Conservation (phyloP, 1,140 invertebrate species). For the Sminthurides bifidus region DNA sequence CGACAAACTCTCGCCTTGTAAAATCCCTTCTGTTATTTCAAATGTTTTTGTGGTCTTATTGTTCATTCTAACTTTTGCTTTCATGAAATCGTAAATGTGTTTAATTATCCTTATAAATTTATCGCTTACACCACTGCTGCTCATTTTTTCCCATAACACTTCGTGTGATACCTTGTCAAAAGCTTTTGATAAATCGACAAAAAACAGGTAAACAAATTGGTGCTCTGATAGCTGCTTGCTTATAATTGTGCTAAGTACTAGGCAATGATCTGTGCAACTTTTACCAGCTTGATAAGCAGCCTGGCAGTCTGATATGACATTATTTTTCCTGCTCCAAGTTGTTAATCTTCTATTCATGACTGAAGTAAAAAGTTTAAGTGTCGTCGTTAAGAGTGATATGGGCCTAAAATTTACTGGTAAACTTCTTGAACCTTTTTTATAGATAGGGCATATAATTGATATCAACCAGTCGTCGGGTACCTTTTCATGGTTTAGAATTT, state of each 20-base stretch:
- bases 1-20: conserved; percentile 31
- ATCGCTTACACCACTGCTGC: conserved; percentile 22
- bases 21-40: conserved; percentile 17
- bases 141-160: conserved; percentile 27
- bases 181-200: conserved; percentile 31
- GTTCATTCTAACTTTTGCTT: conserved; percentile 8
- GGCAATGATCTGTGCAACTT: conserved; percentile 22
- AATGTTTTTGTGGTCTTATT: background rate
- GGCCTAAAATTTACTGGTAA: conserved; percentile 3
- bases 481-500: background rate
- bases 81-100: conserved; percentile 25
- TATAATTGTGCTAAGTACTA: conserved; percentile 17
- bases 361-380: conserved; percentile 26
- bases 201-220: conserved; percentile 23
- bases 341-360: conserved; percentile 24
- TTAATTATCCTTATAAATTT: conserved; percentile 28
- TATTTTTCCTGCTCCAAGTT: conserved; percentile 18
- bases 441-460: conserved; percentile 3
- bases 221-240: conserved; percentile 11
- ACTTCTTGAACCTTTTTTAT: conserved; percentile 2
- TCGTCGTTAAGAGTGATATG: conserved; percentile 5
- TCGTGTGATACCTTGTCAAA: conserved; percentile 31
- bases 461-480: background rate
- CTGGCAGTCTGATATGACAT: conserved; percentile 26
- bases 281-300: conserved; percentile 14